These are phyloP conservation scores for Thera obeliscata DNA, from an alignment of 2,888 invertebrate genomes.

Conservation along the genomic window DNA sequence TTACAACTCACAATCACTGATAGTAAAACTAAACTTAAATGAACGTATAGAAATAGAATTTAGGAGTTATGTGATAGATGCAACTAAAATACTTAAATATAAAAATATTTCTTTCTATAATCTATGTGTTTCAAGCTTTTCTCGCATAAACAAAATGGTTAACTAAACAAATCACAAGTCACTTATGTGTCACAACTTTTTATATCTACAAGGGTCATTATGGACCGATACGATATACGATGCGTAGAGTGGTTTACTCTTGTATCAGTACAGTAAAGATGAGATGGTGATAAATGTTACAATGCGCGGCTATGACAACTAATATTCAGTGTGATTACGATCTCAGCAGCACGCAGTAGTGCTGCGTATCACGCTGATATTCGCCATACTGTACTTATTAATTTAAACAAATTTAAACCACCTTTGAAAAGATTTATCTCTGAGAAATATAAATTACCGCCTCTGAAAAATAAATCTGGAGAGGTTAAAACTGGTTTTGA, in stretches of 20 bases:
- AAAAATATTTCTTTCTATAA: conserved; percentile 28
- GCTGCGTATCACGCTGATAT: too few relatives aligned
- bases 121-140: conserved; percentile 25
- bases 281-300: too few relatives aligned
- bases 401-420: too few relatives aligned
- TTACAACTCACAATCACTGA: background rate
- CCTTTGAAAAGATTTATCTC: too few relatives aligned
- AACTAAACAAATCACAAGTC: conserved; percentile 57
- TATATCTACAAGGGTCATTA: conserved; percentile 47
- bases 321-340: too few relatives aligned
- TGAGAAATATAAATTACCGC: too few relatives aligned
- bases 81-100: conserved; percentile 18
- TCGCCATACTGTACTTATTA: too few relatives aligned
- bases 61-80: conserved; percentile 8
- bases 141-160: conserved; percentile 43
- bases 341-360: too few relatives aligned
- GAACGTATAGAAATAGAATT: conserved; percentile 2
- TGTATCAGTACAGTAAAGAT: too few relatives aligned
- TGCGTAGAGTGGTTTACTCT: background rate
- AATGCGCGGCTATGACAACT: too few relatives aligned
- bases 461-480: too few relatives aligned
- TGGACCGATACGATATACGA: background rate
- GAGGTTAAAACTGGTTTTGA: too few relatives aligned
- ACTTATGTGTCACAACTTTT: conserved; percentile 55
- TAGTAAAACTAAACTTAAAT: background rate